Conservation (phyloP, 2,888 invertebrate species). For the Ischnus inquisitorius region DNA sequence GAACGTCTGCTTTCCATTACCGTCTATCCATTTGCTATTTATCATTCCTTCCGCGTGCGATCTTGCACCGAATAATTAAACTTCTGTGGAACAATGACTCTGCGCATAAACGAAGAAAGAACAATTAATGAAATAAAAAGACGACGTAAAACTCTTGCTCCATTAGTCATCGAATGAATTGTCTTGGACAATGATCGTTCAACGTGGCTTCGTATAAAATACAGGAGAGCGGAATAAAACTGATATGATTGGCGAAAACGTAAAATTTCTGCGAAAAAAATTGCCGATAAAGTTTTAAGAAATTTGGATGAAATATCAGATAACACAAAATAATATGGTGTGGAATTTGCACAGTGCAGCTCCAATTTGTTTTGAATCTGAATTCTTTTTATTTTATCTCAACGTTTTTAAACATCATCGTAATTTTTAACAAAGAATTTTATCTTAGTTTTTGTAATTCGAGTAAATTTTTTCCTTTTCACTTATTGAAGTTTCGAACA, state of each 20-base stretch:
- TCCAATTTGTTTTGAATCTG: too few relatives aligned
- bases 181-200: too few relatives aligned
- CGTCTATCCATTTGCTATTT: background rate
- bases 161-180: too few relatives aligned
- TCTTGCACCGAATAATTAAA: constrained; percentile 19
- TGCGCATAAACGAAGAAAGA: background rate
- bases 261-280: background rate
- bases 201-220: too few relatives aligned
- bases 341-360: too few relatives aligned
- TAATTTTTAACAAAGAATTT: too few relatives aligned
- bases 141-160: background rate
- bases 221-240: background rate
- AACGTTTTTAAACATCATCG: too few relatives aligned
- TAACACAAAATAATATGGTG: too few relatives aligned
- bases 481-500: too few relatives aligned
- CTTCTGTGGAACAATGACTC: constrained; percentile 33
- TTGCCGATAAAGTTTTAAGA: background rate
- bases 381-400: too few relatives aligned
- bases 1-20: background rate
- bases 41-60: background rate
- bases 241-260: background rate
- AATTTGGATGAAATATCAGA: background rate
- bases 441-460: too few relatives aligned
- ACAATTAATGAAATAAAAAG: background rate
- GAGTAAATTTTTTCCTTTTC: too few relatives aligned